phyloP scores from a whole-genome alignment of 2,113 vertebrate species.

The Alosa alosa region DNA sequence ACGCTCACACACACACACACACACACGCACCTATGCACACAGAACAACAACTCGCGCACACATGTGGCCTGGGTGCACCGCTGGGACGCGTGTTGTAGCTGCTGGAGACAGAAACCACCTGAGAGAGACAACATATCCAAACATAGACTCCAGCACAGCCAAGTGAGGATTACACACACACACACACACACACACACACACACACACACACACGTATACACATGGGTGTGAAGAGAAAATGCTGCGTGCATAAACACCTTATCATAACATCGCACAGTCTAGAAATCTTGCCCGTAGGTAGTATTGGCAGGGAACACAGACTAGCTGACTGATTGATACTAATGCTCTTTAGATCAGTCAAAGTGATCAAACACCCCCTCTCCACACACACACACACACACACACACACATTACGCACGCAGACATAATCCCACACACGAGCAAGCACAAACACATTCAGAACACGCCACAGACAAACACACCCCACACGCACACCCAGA shows the following conservation, averaged over 20 bases:
- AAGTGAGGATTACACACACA: slow-evolving; percentile 21
- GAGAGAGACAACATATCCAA: slow-evolving; percentile 21
- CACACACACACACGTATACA: slow-evolving; percentile 23
- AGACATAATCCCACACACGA: not conserved
- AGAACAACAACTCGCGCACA: slow-evolving; percentile 21
- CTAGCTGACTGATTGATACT: not conserved
- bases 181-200: slow-evolving; percentile 8
- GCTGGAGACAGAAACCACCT: slow-evolving; percentile 42
- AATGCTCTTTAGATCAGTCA: no score
- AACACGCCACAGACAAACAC: not conserved
- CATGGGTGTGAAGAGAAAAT: not conserved
- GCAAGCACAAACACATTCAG: not conserved
- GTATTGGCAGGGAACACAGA: no score
- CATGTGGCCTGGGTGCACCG: slow-evolving; percentile 26
- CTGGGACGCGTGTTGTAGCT: slow-evolving; percentile 40
- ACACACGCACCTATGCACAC: slow-evolving; percentile 17
- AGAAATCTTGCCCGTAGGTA: no score
- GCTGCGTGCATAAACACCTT: no score
- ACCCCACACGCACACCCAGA: no score
- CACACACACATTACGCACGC: not conserved
- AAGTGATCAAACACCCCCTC: no score
- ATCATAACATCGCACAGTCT: no score
- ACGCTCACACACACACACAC: not conserved
- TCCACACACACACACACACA: slow-evolving; percentile 21
- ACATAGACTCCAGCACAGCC: not conserved